These are phyloP conservation scores for Peucedramus taeniatus DNA, from an alignment of 2,113 vertebrate species.

Conservation along the genomic window DNA sequence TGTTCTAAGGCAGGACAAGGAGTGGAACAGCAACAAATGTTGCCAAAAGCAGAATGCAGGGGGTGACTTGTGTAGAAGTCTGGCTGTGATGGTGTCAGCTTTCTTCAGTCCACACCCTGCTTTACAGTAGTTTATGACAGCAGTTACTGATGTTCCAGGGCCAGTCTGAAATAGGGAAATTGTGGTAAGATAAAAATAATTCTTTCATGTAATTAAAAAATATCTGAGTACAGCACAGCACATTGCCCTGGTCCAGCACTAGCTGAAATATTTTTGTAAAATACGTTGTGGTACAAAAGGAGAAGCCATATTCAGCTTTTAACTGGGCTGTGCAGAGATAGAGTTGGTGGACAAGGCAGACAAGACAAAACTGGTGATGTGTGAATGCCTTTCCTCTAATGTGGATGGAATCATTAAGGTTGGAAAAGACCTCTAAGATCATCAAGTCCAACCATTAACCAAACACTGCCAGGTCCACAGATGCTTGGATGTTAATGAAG, in stretches of 20 bases:
- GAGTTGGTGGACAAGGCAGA: background rate
- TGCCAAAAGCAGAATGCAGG: background rate
- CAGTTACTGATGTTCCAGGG: background rate
- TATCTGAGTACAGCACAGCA: background rate
- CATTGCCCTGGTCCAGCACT: background rate
- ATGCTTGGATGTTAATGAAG: background rate
- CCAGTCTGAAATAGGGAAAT: background rate
- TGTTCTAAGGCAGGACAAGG: background rate
- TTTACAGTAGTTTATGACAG: background rate
- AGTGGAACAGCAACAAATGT: background rate
- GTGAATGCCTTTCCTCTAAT: background rate
- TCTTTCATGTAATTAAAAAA: background rate
- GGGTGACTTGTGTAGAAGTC: rapidly evolving
- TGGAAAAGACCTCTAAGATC: background rate
- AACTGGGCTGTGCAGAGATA: background rate
- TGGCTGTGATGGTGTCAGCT: background rate
- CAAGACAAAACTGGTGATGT: background rate
- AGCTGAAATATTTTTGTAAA: background rate
- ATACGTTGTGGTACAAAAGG: background rate
- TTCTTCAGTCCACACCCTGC: background rate
- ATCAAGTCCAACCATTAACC: background rate
- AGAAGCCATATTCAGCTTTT: background rate
- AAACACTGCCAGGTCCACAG: background rate
- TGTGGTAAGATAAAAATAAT: background rate
- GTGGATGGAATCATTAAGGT: background rate